These are phyloP conservation scores for Hirundo rustica DNA, from an alignment of 2,797 vertebrate genomes.

Conservation along the genomic window DNA sequence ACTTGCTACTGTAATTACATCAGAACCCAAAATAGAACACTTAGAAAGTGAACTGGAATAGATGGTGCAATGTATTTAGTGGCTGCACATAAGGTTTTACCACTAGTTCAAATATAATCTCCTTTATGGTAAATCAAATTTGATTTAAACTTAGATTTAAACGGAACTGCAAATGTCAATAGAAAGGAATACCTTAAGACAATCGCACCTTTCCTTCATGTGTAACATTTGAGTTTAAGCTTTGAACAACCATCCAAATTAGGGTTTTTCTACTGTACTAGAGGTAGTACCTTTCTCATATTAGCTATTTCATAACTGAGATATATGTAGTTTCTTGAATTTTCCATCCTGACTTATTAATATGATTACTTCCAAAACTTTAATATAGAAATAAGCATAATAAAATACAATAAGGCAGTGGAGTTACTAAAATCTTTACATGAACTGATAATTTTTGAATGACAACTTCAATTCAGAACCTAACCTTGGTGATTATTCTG, in stretches of 20 bases:
- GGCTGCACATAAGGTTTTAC: slow-evolving; percentile 9
- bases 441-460: neutral
- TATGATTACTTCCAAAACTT: neutral
- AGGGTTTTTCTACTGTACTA: neutral
- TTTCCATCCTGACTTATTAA: neutral
- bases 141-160: slow-evolving; percentile 28
- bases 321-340: neutral
- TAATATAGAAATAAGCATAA: neutral
- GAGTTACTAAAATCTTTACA: neutral
- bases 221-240: neutral
- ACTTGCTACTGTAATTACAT: slow-evolving; percentile 27
- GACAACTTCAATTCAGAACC: neutral
- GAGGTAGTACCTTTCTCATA: neutral
- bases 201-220: neutral
- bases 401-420: neutral
- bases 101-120: slow-evolving; percentile 5
- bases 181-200: neutral
- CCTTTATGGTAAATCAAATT: neutral
- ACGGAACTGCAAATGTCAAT: slow-evolving; percentile 16
- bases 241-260: neutral
- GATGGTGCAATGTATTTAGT: neutral
- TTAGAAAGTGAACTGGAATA: slow-evolving; percentile 8
- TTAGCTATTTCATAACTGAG: neutral
- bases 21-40: slow-evolving; percentile 27
- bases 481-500: neutral